Evolutionary conservation across 1,140 invertebrate genomes (phyloP).

Genomic region (Myzus persicae): DNA sequence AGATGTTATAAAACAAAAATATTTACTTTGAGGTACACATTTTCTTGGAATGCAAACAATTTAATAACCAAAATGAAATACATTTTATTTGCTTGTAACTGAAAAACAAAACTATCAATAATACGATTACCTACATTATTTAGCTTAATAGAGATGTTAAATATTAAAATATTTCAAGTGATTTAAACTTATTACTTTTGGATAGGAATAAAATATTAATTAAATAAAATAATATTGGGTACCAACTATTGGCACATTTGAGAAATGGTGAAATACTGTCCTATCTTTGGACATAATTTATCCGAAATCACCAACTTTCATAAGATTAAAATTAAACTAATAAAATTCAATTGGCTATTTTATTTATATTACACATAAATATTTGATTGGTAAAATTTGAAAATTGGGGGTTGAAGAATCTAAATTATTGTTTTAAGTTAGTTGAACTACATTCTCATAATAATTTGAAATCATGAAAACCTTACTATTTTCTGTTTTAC

Average conservation of each 20-base stretch:
- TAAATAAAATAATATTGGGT: not conserved
- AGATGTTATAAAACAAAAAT: not conserved
- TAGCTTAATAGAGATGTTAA: not conserved
- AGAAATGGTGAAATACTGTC: not conserved
- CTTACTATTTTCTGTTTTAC: not conserved
- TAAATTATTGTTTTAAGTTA: not conserved
- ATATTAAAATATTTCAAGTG: constrained; percentile 30
- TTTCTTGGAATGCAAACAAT: constrained; percentile 31
- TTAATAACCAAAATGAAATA: not conserved
- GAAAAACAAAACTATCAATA: not conserved
- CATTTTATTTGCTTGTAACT: not conserved
- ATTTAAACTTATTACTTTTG: not conserved
- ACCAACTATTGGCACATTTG: not conserved
- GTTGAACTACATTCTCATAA: not conserved
- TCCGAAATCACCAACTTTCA: not conserved
- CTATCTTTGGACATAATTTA: not conserved
- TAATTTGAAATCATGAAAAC: not conserved
- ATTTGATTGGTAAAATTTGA: too few relatives aligned
- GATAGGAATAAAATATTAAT: not conserved
- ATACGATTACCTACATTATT: not conserved
- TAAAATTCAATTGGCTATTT: not conserved
- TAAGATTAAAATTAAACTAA: not conserved
- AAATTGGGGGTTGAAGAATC: not conserved
- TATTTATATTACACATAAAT: not conserved
- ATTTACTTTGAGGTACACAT: not conserved